Base-by-base conservation (phyloP, 1,140 invertebrate genomes). In the Ceratoteleas bidentatus region DNA sequence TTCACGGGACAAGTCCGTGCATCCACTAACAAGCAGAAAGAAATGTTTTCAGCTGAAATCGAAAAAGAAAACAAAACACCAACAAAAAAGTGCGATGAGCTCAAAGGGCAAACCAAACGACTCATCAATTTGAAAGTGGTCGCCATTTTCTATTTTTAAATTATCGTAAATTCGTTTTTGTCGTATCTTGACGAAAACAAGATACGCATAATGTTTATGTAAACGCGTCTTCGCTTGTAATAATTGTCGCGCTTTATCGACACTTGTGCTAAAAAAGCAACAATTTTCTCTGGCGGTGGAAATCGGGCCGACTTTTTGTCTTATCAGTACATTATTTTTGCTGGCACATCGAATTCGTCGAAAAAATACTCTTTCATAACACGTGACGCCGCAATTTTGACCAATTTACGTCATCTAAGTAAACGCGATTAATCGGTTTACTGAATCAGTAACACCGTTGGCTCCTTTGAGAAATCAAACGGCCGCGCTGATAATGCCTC, bases 381-480 rank as follows among this genome's bases (percentile, higher is more conserved):
- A 6, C 13, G 7, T 56, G 50, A 47, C 52, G n/a, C 9, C 24
- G 50, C 24, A 33, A 56, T 32, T 66, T 66, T 66, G 52, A 34
- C 62, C 40, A 66, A 45, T 66, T 66, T 66, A 56, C 52, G 52
- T 66, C 50, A 56, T 66, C 13, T 14, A 56, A 54, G 62, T 53
- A 56, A 54, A 56, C 38, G 10, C 16, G 16, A 65, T 65, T 66
- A 34, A 66, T 66, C 24, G 13, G 32, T 68, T 57, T 64, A 57
- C 13, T 56, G 45, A 66, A 54, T 57, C 47, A 13, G 1, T 16
- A 45, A 47, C 34, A 43, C 34, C 36, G 33, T 15, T 50, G 45
- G 33, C 11, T 62, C 16, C 60, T 62, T 62, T 15, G 11, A 50
- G 34, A 62, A 50, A 50, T 62, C 33, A 62, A 62, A 50, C 52